A percentile compares a stretch with the other conserved stretches of the same genome.
These are phyloP conservation scores for Synergus itoensis DNA, from an alignment of 2,888 invertebrate species.

Conservation along the genomic window DNA sequence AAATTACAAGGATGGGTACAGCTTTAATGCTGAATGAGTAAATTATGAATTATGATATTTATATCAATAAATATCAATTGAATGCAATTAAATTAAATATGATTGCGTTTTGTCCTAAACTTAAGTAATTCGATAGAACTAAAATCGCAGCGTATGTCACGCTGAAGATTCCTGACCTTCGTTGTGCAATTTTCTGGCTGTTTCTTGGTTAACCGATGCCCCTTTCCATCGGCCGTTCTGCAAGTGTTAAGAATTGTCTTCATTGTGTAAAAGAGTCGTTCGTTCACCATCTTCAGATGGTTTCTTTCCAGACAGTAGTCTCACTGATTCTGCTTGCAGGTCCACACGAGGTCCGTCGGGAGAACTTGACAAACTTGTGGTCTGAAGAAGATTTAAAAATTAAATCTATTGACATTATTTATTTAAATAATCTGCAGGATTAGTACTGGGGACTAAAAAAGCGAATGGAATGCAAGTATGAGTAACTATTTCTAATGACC, in stretches of 20 bases:
- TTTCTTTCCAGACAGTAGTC: constrained; percentile 61
- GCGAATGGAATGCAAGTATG: neutral
- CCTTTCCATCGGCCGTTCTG: constrained; percentile 65
- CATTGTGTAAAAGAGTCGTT: constrained; percentile 68
- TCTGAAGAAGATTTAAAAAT: constrained; percentile 41
- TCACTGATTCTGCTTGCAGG: constrained; percentile 63
- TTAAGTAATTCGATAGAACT: constrained; percentile 65
- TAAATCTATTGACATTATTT: constrained; percentile 1
- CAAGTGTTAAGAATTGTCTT: constrained; percentile 73
- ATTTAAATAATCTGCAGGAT: neutral
- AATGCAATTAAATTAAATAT: constrained; percentile 18
- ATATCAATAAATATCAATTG: constrained; percentile 41
- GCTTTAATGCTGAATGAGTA: constrained; percentile 34
- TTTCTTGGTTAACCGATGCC: constrained; percentile 54
- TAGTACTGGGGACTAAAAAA: neutral
- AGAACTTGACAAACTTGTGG: constrained; percentile 56
- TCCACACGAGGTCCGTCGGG: constrained; percentile 56
- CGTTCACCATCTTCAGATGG: constrained; percentile 68
- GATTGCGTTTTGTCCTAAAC: constrained; percentile 48
- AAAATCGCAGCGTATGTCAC: constrained; percentile 66
- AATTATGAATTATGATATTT: constrained; percentile 12
- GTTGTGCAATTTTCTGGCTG: constrained; percentile 55
- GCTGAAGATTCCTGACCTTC: constrained; percentile 62
- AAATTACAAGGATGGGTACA: constrained; percentile 49
- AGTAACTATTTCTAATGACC: constrained; percentile 56